Evolutionary conservation across 1,140 invertebrate species (phyloP).

Genomic region (Caenorhabditis latens): DNA sequence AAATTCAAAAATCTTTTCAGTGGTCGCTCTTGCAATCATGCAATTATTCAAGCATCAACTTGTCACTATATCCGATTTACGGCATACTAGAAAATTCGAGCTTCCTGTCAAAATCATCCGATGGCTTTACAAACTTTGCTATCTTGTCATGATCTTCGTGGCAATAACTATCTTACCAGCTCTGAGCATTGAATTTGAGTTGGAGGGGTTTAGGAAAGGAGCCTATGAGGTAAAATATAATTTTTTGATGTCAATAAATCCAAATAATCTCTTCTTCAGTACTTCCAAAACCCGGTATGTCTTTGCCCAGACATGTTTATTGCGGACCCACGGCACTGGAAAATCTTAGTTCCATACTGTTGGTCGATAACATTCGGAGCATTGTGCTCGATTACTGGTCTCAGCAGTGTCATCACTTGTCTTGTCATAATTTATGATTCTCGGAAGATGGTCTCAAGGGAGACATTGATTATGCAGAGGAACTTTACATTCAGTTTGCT

Average conservation of each 20-base stretch:
- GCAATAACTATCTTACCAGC: not conserved
- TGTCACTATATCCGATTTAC: conserved; percentile 1
- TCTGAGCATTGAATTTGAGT: not conserved
- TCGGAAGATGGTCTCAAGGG: conserved; percentile 30
- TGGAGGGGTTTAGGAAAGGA: not conserved
- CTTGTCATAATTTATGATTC: conserved; percentile 4
- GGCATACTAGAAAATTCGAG: conserved; percentile 31
- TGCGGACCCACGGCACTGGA: conserved; percentile 14
- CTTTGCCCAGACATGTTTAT: conserved; percentile 16
- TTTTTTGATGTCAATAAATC: no score
- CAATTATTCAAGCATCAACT: conserved; percentile 27
- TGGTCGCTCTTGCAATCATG: not conserved
- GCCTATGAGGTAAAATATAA: no score
- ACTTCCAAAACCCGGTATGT: not conserved
- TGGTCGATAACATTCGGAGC: not conserved
- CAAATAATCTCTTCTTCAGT: conserved; percentile 11
- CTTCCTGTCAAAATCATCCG: conserved; percentile 5
- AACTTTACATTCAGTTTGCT: conserved; percentile 26
- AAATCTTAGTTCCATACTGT: not conserved
- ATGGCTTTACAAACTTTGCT: not conserved
- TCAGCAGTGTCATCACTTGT: conserved; percentile 24
- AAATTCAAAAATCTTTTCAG: not conserved
- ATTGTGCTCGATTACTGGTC: not conserved
- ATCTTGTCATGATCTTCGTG: not conserved
- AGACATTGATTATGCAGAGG: conserved; percentile 2